Conservation (phyloP, 2,888 invertebrate genomes). For the Phortica magna region DNA sequence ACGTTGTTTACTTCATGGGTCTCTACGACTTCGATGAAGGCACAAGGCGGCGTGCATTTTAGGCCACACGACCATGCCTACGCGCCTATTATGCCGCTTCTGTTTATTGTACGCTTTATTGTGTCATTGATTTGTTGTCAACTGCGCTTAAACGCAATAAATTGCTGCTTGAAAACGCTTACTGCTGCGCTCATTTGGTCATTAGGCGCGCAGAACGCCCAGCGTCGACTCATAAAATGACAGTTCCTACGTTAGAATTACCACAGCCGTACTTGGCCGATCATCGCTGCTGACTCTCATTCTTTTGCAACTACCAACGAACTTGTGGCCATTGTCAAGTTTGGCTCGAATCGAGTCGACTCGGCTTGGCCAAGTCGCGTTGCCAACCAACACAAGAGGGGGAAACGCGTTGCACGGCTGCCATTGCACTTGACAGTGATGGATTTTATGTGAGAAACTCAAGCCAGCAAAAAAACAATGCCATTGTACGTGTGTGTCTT, state of each 20-base stretch:
- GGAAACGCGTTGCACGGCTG: conserved; percentile 60
- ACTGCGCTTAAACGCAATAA: conserved; percentile 22
- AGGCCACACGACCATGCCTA: background rate
- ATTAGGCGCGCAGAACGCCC: conserved; percentile 27
- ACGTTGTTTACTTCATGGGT: conserved; percentile 43
- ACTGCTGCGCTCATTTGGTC: background rate
- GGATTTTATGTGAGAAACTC: conserved; percentile 73
- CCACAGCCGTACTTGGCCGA: background rate
- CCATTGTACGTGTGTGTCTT: conserved; percentile 42
- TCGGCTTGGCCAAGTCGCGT: background rate
- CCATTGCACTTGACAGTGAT: conserved; percentile 69
- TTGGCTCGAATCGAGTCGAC: too few species aligned
- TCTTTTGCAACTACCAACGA: background rate
- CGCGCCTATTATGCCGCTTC: background rate
- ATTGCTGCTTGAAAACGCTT: conserved; percentile 22
- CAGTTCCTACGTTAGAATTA: conserved; percentile 4
- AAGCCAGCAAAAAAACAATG: conserved; percentile 48
- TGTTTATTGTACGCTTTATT: background rate
- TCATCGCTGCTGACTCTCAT: background rate
- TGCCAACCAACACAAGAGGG: conserved; percentile 50
- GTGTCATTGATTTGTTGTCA: conserved; percentile 30
- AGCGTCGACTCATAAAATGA: conserved; percentile 24
- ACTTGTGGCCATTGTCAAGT: background rate
- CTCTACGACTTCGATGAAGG: background rate
- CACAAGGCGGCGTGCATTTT: background rate